phyloP scores from a whole-genome alignment of 2,888 invertebrate species.

The Ecliptopera silaceata region DNA sequence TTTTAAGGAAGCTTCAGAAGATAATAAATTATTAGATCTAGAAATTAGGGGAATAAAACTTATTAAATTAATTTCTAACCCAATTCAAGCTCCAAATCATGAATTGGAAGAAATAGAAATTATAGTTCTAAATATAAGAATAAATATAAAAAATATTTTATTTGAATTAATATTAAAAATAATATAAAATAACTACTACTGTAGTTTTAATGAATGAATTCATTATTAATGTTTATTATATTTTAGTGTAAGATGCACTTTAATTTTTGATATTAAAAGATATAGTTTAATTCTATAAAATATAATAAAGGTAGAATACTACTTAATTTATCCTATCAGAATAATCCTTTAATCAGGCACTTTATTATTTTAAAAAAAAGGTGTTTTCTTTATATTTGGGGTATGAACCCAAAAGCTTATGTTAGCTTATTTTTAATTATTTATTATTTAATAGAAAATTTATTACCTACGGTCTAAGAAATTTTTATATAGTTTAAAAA shows the following conservation, averaged over 20 bases:
- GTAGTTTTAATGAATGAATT: conserved; percentile 69
- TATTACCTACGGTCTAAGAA: conserved; percentile 44
- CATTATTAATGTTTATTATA: conserved; percentile 55
- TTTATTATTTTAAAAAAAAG: conserved; percentile 75
- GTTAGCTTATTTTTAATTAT: conserved; percentile 77
- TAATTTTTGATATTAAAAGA: conserved; percentile 84
- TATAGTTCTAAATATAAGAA: conserved; percentile 76
- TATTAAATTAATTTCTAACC: conserved; percentile 85
- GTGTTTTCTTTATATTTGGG: conserved; percentile 77
- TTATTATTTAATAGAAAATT: conserved; percentile 42
- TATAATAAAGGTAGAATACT: conserved; percentile 77
- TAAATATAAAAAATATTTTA: conserved; percentile 78
- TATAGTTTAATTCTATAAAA: conserved; percentile 85
- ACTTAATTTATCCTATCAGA: conserved; percentile 75
- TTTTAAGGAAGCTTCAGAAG: conserved; percentile 83
- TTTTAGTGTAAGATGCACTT: conserved; percentile 85
- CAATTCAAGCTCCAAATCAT: conserved; percentile 81
- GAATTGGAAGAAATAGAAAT: conserved; percentile 67
- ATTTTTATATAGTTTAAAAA: conserved; percentile 2
- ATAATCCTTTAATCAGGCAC: conserved; percentile 76
- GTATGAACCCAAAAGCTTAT: conserved; percentile 86
- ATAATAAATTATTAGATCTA: conserved; percentile 70
- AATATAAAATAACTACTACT: conserved; percentile 81
- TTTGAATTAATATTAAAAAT: conserved; percentile 70
- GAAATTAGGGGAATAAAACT: conserved; percentile 84